Evolutionary conservation across 1,140 invertebrate species (phyloP), one percentile per base, ranked within the genome.

Genomic region (Lepidostoma basale): DNA sequence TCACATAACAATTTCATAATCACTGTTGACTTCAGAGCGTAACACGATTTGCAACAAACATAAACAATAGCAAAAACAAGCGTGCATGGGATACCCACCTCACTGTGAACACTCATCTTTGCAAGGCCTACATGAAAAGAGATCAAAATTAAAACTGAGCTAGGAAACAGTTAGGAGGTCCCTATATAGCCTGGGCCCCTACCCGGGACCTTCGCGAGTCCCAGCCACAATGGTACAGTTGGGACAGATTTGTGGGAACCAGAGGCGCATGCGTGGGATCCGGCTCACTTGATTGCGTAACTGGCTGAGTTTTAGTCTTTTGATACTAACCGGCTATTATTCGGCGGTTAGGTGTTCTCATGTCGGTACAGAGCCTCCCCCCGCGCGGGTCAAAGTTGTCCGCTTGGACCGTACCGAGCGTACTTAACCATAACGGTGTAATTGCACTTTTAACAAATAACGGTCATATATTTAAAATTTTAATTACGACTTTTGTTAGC

Each of bases 121-220:
- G 23, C 39, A 40, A 39, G 71, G 63, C 56, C 71, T 67, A 69
- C 67, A 69, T 73, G 71, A 66, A 73, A 69, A 64, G 68, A 73
- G 67, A 65, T 65, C 66, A 54, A 64, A 62, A 47, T 40, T 62
- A 62, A 52, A 40, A 72, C 70, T 72, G 67, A 68, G 63, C n/a
- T 4, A 66, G 67, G 54, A 30, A 18, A 30, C 23, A n/a, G 56
- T 40, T 36, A 16, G n/a, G 62, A 67, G 67, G 26, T 49, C 42
- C 68, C 67, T 72, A 72, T 72, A 72, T 72, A 72, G 63, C 44
- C 20, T 47, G 58, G 63, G 47, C 56, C 67, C 71, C 44, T 23
- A 49, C 62, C 14, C 28, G 20, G 12, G 36, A 14, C 45, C 65
- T 49, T 60, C 62, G 67, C 58, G 56, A 64, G 58, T 58, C 26